phyloP scores from a whole-genome alignment of 2,797 vertebrate species.

The Aeoliscus strigatus region DNA sequence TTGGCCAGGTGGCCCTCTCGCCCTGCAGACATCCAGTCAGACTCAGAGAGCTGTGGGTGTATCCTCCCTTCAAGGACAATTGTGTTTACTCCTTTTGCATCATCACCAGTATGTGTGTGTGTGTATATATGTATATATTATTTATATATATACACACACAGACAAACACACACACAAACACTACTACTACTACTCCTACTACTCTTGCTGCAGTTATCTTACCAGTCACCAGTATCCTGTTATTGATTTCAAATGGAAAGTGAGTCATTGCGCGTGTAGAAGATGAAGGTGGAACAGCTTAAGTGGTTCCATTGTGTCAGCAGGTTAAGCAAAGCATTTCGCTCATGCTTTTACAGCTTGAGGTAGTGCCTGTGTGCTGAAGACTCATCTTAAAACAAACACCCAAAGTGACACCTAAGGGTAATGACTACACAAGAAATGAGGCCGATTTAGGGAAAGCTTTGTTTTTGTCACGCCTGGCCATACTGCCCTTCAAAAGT shows the following conservation, averaged over 20 bases:
- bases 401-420: slow-evolving; percentile 67
- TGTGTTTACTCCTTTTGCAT: slow-evolving; percentile 16
- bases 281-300: slow-evolving; percentile 64
- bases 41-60: slow-evolving; percentile 39
- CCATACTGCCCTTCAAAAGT: slow-evolving; percentile 51
- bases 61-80: slow-evolving; percentile 9
- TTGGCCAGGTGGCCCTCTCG: slow-evolving; percentile 85
- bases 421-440: slow-evolving; percentile 56
- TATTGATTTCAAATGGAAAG: slow-evolving; percentile 72
- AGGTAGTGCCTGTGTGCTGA: slow-evolving; percentile 66
- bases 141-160: neutral
- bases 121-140: neutral
- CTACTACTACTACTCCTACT: slow-evolving; percentile 38
- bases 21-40: slow-evolving; percentile 79
- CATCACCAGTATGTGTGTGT: slow-evolving; percentile 7
- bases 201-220: slow-evolving; percentile 42
- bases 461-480: slow-evolving; percentile 46
- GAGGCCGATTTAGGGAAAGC: slow-evolving; percentile 41
- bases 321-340: slow-evolving; percentile 71
- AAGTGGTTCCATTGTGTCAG: slow-evolving; percentile 71
- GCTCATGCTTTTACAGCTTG: slow-evolving; percentile 60
- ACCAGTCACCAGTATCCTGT: slow-evolving; percentile 42
- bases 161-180: slow-evolving; percentile 5
- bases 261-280: slow-evolving; percentile 58
- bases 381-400: slow-evolving; percentile 68